Evolutionary conservation across 2,113 vertebrate species (phyloP), one percentile per base, ranked within the genome.

Genomic region (Leptobrachium ailaonicum): DNA sequence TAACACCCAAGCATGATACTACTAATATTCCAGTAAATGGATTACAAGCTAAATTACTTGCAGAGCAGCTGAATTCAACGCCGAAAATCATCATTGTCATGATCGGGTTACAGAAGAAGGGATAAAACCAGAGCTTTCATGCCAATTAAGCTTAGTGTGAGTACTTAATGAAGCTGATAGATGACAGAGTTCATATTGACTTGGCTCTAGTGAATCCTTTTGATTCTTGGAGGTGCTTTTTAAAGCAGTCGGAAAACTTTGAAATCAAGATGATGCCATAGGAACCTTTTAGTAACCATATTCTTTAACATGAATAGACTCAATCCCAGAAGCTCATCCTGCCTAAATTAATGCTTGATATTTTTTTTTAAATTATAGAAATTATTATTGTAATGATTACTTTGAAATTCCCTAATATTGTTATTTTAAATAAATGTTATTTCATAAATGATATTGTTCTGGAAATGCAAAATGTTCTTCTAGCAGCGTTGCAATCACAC

Each of bases 121-220:
- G 47, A 60, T 40, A 20, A 64, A 32, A 64, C 6, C 62, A 64
- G 62, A 64, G n/a, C 62, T 64, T 64, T 64, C 62, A 64, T 64
- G 62, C 20, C 62, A 64, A 64, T 64, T 64, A 64, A 64, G 62
- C 32, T 64, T 64, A 64, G 62, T 10, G 20, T 64, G 32, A 64
- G n/a, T 64, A 10, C 13, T 64, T 64, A 64, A 64, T 32, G n/a
- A 64, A 64, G 62, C 62, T 32, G 62, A 64, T 64, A 64, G 9
- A 64, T 64, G 62, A 64, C 62, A 64, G 62, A 64, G 62, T 64
- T 64, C 62, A 32, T 64, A 3, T 64, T 64, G 20, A 60, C 10
- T 64, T 20, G 62, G 10, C n/a, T 32, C 20, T 64, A 40, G 62
- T 4, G 62, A 3, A 5, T 64, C 40, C 20, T 8, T 62, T 40